Evolutionary conservation across 2,113 vertebrate genomes (phyloP).

Genomic region (Notiomystis cincta): DNA sequence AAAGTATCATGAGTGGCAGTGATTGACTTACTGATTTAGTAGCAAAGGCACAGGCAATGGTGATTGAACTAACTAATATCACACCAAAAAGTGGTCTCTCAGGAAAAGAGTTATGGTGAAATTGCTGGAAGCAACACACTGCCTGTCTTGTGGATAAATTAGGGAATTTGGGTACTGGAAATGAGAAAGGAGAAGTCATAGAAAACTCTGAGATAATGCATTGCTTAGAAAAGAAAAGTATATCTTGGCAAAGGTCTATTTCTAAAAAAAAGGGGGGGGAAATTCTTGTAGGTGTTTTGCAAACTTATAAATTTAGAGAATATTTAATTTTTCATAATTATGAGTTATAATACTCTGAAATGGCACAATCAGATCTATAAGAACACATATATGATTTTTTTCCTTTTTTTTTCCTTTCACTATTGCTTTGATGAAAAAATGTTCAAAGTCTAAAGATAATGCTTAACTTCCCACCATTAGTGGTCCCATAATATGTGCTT

Average conservation of each 20-base stretch:
- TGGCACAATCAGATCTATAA: neutral
- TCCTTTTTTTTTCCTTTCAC: neutral
- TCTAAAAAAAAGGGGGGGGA: neutral
- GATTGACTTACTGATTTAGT: neutral
- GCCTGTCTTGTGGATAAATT: constrained; percentile 6
- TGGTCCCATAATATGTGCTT: neutral
- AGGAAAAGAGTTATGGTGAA: neutral
- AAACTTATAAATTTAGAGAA: neutral
- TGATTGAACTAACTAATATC: neutral
- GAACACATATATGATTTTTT: neutral
- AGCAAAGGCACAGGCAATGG: neutral
- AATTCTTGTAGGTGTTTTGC: neutral
- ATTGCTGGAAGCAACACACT: neutral
- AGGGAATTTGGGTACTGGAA: neutral
- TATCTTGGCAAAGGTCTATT: neutral
- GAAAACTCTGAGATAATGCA: neutral
- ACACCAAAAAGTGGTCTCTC: neutral
- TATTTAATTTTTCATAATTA: neutral
- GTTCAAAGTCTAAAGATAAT: neutral
- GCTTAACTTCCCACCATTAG: neutral
- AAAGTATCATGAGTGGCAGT: neutral
- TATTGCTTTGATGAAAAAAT: neutral
- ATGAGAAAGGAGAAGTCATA: constrained; percentile 21
- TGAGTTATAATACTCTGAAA: neutral
- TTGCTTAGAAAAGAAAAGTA: neutral